Conservation (phyloP, 2,797 vertebrate genomes). For the Lerista edwardsae region DNA sequence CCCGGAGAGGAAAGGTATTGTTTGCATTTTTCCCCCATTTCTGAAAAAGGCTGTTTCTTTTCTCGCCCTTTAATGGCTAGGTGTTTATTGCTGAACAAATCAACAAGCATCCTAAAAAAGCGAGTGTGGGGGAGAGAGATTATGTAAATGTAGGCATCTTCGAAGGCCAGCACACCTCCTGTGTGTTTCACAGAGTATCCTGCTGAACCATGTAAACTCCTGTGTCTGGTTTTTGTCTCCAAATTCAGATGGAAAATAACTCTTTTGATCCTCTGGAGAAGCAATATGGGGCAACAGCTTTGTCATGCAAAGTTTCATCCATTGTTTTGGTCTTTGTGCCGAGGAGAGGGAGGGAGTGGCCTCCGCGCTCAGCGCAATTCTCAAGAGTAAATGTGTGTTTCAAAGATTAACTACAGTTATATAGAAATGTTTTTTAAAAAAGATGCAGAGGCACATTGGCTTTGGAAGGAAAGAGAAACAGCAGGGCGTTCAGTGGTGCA, state of each 20-base stretch:
- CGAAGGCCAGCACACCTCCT: background rate
- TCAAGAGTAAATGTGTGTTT: conserved; percentile 18
- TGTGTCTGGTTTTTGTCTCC: background rate
- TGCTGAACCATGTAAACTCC: conserved; percentile 23
- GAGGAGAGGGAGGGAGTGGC: background rate
- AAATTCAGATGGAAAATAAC: conserved; percentile 8
- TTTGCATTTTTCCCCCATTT: background rate
- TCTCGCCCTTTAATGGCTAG: background rate
- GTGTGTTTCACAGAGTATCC: background rate
- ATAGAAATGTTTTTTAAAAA: background rate
- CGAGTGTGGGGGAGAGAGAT: background rate
- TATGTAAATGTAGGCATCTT: conserved; percentile 29
- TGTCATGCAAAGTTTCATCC: conserved; percentile 25
- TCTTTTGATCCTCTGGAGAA: conserved; percentile 2
- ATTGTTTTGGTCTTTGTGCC: background rate
- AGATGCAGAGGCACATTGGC: background rate
- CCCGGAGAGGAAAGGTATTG: background rate
- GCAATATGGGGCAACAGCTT: background rate
- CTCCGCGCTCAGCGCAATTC: background rate
- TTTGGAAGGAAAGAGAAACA: conserved; percentile 18
- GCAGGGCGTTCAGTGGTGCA: background rate
- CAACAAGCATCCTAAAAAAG: background rate
- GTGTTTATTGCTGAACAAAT: conserved; percentile 2
- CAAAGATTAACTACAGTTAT: conserved; percentile 32
- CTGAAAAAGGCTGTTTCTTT: background rate